Percentiles rank a stretch among this genome's conserved stretches.
Conservation (phyloP, 2,113 vertebrate genomes). For the Nicator chloris region DNA sequence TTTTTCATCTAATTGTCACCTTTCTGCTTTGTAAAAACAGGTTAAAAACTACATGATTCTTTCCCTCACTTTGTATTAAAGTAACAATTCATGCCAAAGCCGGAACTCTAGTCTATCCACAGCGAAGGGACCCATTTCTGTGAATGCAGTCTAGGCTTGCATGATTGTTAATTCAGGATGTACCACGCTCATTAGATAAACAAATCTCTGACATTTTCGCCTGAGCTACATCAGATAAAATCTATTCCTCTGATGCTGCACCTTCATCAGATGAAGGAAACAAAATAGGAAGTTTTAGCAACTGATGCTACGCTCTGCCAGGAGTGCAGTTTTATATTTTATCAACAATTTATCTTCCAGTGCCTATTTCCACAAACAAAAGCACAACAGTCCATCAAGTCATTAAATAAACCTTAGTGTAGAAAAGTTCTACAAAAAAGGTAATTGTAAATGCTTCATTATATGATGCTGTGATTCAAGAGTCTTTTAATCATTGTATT, state of each 20-base stretch:
- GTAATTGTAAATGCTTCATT: not conserved
- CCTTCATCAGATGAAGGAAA: not conserved
- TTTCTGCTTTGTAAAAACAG: not conserved
- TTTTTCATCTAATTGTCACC: not conserved
- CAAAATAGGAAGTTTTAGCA: not conserved
- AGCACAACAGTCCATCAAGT: not conserved
- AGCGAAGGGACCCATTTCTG: not conserved
- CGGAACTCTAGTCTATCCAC: not conserved
- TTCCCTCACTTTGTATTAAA: not conserved
- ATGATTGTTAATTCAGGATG: not conserved
- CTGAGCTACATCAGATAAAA: not conserved
- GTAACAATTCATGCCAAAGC: not conserved
- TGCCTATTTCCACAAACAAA: not conserved
- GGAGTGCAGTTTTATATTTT: not conserved
- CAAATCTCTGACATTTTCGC: not conserved
- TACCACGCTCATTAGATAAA: not conserved
- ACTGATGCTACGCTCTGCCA: rapidly evolving
- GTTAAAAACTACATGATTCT: not conserved
- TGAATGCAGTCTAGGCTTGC: not conserved
- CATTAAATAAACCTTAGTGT: not conserved
- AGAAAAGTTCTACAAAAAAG: not conserved
- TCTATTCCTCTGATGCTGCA: not conserved
- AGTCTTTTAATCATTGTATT: not conserved
- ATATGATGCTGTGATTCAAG: not conserved
- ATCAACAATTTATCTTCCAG: not conserved